Evolutionary conservation across 2,888 invertebrate species (phyloP), one percentile per base, ranked within the genome.

Genomic region (Steinernema scapterisci): DNA sequence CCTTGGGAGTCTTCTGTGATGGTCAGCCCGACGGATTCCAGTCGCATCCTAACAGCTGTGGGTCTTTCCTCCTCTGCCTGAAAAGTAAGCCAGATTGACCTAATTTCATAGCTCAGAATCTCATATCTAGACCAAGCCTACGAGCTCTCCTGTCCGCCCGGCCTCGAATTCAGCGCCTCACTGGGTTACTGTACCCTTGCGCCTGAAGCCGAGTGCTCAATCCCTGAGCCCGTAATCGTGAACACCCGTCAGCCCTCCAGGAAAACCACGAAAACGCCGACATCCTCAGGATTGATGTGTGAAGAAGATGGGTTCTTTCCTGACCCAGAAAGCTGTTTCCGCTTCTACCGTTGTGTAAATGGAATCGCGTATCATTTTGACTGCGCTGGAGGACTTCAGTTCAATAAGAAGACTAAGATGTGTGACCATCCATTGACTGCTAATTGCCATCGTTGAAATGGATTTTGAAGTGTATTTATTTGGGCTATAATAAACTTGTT

Each of bases 281-380:
- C n/a, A n/a, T n/a, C n/a, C n/a, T 27, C 54, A 9, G 73, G 48
- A 23, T 87, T 85, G 78, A 75, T 75, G 19, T 86, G 86, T 76
- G 73, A 75, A 0, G 70, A 77, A 3, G 86, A 86, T 48, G 86
- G 86, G 3, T 86, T 87, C 77, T 87, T 80, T 73, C 77, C 81
- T 3, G 85, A 86, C 72, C 79, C 81, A 6, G 70, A 51, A 7
- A 75, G 63, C 45, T 83, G 81, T 48, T 48, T 75, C 48, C 84
- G 83, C 73, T 86, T 86, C 76, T 82, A 81, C 72, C 79, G 86
- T 7, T 86, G 86, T 54, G 86, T 85, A 16, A 81, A 80, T 56
- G 79, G 83, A 25, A 76, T 80, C 19, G 80, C 86, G 1, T 87
- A 86, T 76, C 79, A 82, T n/a, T 87, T 87, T 56, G 83, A 86